Conservation (phyloP, 30 jellyfish, hydroid and myxozoan genomes). For the Hydra vulgaris region DNA sequence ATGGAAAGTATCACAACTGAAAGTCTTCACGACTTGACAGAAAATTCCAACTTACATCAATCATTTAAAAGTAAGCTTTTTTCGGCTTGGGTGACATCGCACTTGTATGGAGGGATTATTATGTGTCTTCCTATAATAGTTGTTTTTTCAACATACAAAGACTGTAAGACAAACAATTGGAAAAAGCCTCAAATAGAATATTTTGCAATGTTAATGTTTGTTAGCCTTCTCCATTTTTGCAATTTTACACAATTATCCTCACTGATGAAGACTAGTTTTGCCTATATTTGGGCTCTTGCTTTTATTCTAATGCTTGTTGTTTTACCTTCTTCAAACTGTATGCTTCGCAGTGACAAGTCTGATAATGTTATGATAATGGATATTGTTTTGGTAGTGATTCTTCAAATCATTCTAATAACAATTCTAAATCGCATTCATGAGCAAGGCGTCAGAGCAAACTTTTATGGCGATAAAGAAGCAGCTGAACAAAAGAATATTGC, state of each 20-base stretch:
- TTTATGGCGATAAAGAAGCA: conserved; percentile 97
- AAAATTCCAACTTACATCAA: conserved; percentile 12
- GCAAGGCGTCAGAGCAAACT: conserved; percentile 94
- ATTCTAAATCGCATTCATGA: conserved; percentile 83
- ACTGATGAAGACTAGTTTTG: conserved; percentile 77
- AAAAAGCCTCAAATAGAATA: conserved; percentile 25
- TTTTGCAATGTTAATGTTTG: conserved; percentile 68
- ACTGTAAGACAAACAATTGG: conserved; percentile 52
- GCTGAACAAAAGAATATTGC: conserved; percentile 95
- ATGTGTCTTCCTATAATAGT: conserved; percentile 80
- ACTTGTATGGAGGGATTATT: conserved; percentile 75
- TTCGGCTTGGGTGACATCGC: conserved; percentile 84
- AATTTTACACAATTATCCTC: conserved; percentile 91
- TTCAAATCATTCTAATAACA: conserved; percentile 61
- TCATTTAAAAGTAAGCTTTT: conserved; percentile 39
- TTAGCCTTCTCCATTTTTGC: conserved; percentile 86
- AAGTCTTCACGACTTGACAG: too few species aligned
- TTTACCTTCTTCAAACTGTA: conserved; percentile 32
- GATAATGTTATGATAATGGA: conserved; percentile 40
- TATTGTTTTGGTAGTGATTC: conserved; percentile 55
- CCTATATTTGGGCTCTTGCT: conserved; percentile 51
- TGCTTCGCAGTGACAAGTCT: not conserved
- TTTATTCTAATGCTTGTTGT: conserved; percentile 54
- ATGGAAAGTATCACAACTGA: too few species aligned
- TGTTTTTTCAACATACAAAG: conserved; percentile 66